Conservation (phyloP, 1,140 invertebrate species). For the Aplysia californica region DNA sequence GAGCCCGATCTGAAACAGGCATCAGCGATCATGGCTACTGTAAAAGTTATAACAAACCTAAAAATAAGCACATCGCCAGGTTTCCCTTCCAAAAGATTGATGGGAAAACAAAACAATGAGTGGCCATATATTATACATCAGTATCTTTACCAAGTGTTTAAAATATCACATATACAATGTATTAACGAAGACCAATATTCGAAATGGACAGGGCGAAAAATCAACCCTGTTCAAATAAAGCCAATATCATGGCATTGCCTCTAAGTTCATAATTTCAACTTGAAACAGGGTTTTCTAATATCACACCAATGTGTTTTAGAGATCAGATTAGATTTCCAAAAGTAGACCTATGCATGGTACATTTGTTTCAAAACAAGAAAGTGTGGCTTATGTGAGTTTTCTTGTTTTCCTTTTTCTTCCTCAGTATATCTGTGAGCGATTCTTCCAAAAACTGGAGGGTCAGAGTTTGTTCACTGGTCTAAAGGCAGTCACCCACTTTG, state of each 20-base stretch:
- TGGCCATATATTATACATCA: too few species aligned
- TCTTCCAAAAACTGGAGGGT: constrained; percentile 96
- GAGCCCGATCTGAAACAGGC: background rate
- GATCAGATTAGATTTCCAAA: background rate
- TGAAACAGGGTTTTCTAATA: background rate
- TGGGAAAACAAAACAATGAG: too few species aligned
- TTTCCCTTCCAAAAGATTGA: too few species aligned
- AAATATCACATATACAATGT: too few species aligned
- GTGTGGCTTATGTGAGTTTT: background rate
- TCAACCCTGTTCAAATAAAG: background rate
- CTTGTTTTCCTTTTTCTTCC: constrained; percentile 63
- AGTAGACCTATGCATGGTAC: background rate
- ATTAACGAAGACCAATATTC: too few species aligned
- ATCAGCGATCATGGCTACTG: background rate
- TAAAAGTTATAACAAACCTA: background rate
- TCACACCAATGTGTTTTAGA: background rate
- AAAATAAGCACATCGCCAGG: too few species aligned
- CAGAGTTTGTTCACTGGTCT: constrained; percentile 97
- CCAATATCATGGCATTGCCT: background rate
- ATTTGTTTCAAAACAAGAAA: background rate
- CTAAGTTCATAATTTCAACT: background rate
- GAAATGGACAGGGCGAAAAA: too few species aligned
- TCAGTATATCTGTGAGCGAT: constrained; percentile 99
- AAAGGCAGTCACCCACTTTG: constrained; percentile 96
- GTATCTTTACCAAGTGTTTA: too few species aligned